These are phyloP conservation scores for Amphilophus citrinellus DNA, from an alignment of 2,113 vertebrate species.

Conservation along the genomic window DNA sequence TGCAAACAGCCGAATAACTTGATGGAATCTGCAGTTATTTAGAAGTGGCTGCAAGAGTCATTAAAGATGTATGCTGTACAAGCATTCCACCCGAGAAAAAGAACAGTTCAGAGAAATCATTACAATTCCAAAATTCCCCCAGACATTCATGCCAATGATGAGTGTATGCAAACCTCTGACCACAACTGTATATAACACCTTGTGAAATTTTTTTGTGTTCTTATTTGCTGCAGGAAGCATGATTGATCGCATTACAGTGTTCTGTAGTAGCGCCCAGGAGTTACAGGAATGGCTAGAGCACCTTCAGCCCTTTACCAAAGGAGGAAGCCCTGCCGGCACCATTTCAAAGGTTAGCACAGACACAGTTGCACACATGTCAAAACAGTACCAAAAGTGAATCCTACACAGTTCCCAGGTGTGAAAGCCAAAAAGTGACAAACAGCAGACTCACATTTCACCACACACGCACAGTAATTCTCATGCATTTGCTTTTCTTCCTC, in stretches of 20 bases:
- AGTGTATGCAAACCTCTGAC: neutral
- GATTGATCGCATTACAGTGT: constrained; percentile 88
- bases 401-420: constrained; percentile 20
- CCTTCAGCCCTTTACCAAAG: constrained; percentile 89
- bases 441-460: neutral
- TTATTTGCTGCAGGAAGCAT: constrained; percentile 79
- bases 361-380: constrained; percentile 12
- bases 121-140: no score
- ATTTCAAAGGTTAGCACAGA: constrained; percentile 79
- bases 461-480: neutral
- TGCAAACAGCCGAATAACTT: no score
- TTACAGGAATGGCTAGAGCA: constrained; percentile 96
- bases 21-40: no score
- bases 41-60: no score
- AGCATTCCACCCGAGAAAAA: no score
- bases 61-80: no score
- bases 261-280: constrained; percentile 89
- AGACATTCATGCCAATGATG: neutral
- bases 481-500: neutral
- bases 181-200: fast-evolving
- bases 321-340: constrained; percentile 83
- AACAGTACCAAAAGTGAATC: constrained; percentile 21
- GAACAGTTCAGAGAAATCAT: no score
- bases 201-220: neutral
- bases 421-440: constrained; percentile 8